A percentile compares a stretch with the other conserved stretches of the same genome.
These are phyloP conservation scores for Pyrochroa serraticornis DNA, from an alignment of 2,888 invertebrate genomes.

Conservation along the genomic window DNA sequence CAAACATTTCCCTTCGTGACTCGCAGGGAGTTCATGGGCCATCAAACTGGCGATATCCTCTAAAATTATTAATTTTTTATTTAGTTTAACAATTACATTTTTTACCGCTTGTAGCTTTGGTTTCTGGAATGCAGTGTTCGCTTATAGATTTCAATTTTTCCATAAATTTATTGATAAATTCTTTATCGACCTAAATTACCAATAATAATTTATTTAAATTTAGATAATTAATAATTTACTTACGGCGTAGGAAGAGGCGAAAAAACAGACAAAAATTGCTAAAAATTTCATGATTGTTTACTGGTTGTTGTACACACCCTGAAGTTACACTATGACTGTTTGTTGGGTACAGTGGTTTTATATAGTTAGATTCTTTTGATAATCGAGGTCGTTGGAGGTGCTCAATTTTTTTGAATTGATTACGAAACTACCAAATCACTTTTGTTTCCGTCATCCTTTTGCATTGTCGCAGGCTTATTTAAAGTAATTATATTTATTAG, in stretches of 20 bases:
- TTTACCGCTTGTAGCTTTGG: constrained; percentile 18
- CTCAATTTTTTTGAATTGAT: constrained; percentile 13
- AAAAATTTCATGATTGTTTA: constrained; percentile 33
- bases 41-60: constrained; percentile 19
- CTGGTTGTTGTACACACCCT: not conserved
- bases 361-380: constrained; percentile 16
- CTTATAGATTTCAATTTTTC: constrained; percentile 12
- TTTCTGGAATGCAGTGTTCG: constrained; percentile 18
- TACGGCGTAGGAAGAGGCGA: constrained; percentile 25
- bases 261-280: constrained; percentile 22
- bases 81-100: not conserved
- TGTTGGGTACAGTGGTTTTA: constrained; percentile 6
- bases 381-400: constrained; percentile 14
- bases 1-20: constrained; percentile 30
- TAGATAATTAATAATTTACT: constrained; percentile 28
- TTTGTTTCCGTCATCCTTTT: constrained; percentile 15
- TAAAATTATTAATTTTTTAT: not conserved
- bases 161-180: constrained; percentile 11
- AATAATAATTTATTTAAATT: not conserved
- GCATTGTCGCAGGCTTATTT: constrained; percentile 4
- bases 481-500: constrained; percentile 6
- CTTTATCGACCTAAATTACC: constrained; percentile 16
- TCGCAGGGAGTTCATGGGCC: constrained; percentile 18
- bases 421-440: constrained; percentile 19
- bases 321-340: constrained; percentile 10